Conservation (phyloP, 2,888 invertebrate species). For the Lasioglossum oenotherae region DNA sequence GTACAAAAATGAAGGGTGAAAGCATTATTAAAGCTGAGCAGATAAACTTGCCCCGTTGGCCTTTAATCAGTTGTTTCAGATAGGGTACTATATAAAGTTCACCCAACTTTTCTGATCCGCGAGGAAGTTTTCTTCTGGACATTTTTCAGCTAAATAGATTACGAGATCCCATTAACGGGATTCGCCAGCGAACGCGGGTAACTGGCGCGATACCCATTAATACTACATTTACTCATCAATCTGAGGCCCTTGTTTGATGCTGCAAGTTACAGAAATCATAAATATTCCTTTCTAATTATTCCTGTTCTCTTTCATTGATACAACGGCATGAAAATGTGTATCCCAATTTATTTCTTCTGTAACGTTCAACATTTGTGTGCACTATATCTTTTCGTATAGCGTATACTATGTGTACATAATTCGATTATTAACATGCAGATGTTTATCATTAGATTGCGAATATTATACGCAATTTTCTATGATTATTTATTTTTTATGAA, state of each 20-base stretch:
- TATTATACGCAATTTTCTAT: background rate
- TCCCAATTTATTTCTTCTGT: background rate
- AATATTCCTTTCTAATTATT: background rate
- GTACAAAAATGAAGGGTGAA: background rate
- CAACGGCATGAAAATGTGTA: background rate
- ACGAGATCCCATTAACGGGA: background rate
- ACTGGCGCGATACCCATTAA: background rate
- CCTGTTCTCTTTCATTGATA: background rate
- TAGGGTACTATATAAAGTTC: slow-evolving; percentile 1
- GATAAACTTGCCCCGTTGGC: background rate
- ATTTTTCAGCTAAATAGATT: background rate
- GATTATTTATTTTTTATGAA: background rate
- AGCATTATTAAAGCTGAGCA: background rate
- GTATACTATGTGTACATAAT: too few relatives aligned
- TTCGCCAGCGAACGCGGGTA: background rate
- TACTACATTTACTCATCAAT: background rate
- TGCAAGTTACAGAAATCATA: background rate
- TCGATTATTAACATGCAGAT: too few relatives aligned
- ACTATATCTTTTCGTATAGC: background rate
- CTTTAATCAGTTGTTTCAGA: slow-evolving; percentile 5
- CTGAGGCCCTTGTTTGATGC: background rate
- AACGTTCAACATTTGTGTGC: background rate
- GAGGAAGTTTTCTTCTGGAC: background rate
- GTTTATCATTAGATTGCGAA: background rate
- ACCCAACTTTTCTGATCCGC: background rate